phyloP scores from a whole-genome alignment of 2,888 invertebrate genomes.

The Diaprepes abbreviatus region DNA sequence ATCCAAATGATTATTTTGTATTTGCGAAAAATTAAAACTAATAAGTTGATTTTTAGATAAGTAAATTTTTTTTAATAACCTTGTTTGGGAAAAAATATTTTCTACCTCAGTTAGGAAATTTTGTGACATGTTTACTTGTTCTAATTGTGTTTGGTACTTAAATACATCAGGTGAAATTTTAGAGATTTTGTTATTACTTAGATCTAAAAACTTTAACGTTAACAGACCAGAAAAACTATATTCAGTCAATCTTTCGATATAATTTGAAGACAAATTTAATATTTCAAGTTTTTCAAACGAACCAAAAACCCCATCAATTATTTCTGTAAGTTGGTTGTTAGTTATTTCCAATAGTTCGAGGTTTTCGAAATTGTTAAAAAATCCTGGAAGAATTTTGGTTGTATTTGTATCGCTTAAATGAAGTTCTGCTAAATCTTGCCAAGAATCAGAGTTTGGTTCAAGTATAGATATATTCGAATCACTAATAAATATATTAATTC shows the following conservation, averaged over 20 bases:
- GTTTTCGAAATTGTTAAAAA: background rate
- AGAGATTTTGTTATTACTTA: background rate
- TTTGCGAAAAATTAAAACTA: background rate
- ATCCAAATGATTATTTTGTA: background rate
- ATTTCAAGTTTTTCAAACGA: background rate
- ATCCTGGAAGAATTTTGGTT: background rate
- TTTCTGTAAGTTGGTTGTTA: background rate
- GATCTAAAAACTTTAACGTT: background rate
- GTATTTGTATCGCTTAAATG: background rate
- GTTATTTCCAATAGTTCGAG: background rate
- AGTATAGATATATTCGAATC: background rate
- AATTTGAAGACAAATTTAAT: background rate
- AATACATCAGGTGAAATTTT: background rate
- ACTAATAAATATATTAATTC: too few relatives aligned
- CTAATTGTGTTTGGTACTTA: background rate
- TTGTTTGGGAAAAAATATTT: background rate
- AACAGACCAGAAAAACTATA: background rate
- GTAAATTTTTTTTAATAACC: background rate
- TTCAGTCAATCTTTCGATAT: background rate
- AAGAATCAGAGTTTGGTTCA: background rate
- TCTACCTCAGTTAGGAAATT: background rate
- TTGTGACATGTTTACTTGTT: background rate
- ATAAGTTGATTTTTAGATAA: background rate
- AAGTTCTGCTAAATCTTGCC: background rate
- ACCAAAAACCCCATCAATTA: background rate